phyloP scores from a whole-genome alignment of 2,797 vertebrate species.

The Poeciliopsis turneri region DNA sequence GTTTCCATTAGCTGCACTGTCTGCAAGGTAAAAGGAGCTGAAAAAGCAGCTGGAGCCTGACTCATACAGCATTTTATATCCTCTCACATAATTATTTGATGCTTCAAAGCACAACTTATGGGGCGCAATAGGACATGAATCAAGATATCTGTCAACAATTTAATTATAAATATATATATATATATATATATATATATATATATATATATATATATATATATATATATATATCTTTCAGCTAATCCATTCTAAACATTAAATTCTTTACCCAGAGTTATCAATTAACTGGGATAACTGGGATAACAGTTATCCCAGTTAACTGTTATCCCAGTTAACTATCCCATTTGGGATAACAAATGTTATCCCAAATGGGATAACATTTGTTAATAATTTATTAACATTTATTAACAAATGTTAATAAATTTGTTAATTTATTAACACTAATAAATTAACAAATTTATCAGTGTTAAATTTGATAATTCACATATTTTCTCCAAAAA shows the following conservation, averaged over 20 bases:
- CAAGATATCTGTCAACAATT: not conserved
- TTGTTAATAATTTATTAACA: no score
- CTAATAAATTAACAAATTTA: not conserved
- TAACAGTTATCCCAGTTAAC: no score
- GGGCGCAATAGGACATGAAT: not conserved
- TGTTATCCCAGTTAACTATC: no score
- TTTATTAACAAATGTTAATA: no score
- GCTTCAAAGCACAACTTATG: not conserved
- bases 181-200: no score
- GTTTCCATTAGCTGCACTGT: not conserved
- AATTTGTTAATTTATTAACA: no score
- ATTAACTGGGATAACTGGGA: no score
- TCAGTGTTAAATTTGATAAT: not conserved
- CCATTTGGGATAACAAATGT: no score
- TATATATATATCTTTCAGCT: not conserved
- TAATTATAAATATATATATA: no score
- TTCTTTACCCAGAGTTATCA: not conserved
- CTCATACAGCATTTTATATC: no score
- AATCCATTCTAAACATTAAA: not conserved
- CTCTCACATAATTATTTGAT: not conserved
- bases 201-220: no score
- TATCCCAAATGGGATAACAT: no score
- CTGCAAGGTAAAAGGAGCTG: not conserved
- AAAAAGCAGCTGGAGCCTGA: not conserved
- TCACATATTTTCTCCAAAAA: not conserved